Conservation (phyloP, 2,797 vertebrate genomes). For the Aythya fuligula region DNA sequence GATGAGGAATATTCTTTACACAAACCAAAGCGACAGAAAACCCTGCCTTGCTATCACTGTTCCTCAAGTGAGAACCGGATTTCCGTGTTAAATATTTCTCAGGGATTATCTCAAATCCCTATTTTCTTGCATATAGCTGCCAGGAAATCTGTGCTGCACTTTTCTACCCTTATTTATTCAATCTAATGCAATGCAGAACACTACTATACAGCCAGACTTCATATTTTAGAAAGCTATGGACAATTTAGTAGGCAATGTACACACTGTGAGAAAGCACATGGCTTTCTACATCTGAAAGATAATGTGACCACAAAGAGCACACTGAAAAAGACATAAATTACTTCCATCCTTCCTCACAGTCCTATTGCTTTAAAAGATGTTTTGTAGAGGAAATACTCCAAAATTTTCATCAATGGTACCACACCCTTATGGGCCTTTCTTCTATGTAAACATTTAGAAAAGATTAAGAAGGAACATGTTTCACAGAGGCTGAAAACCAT, state of each 20-base stretch:
- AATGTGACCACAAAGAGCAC: background rate
- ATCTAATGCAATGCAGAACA: background rate
- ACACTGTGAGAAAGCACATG: background rate
- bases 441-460: background rate
- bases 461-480: constrained; percentile 14
- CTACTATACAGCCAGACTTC: background rate
- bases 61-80: background rate
- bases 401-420: background rate
- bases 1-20: constrained; percentile 17
- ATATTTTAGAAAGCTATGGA: background rate
- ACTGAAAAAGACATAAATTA: background rate
- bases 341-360: background rate
- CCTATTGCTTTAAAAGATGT: constrained; percentile 1
- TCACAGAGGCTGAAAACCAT: constrained; percentile 10
- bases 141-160: background rate
- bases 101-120: constrained; percentile 36
- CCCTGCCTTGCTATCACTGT: background rate
- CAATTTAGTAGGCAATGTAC: background rate
- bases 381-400: background rate
- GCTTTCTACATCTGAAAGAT: background rate
- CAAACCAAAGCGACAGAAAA: constrained; percentile 12
- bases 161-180: background rate
- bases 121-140: constrained; percentile 29
- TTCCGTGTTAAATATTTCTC: constrained; percentile 38
- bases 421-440: background rate